These are phyloP conservation scores for Lamellibrachia luymesi DNA, from an alignment of 1,140 invertebrate genomes.

Conservation along the genomic window DNA sequence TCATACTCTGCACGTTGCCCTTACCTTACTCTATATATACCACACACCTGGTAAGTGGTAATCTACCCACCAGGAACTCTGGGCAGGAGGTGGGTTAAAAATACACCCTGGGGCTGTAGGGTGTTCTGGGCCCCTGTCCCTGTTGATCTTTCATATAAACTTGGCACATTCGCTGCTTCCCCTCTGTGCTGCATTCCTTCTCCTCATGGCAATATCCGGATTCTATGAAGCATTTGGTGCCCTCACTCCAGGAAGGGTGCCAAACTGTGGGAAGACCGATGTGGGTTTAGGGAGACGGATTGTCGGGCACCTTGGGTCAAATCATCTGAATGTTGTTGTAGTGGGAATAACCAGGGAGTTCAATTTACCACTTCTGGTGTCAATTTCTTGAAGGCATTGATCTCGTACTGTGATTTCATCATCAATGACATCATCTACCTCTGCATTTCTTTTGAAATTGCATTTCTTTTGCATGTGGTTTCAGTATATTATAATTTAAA, in stretches of 20 bases:
- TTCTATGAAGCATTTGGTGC: neutral
- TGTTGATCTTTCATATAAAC: slow-evolving; percentile 5
- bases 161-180: neutral
- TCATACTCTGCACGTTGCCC: neutral
- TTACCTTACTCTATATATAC: neutral
- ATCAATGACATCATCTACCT: neutral
- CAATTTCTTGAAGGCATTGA: neutral
- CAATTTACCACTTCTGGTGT: neutral
- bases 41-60: neutral
- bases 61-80: neutral
- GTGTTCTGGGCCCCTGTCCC: neutral
- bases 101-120: neutral
- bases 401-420: neutral
- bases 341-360: neutral
- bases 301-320: neutral
- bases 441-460: neutral
- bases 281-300: neutral
- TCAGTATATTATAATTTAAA: too few relatives aligned
- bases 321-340: neutral
- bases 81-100: neutral
- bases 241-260: neutral
- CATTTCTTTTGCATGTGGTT: too few relatives aligned
- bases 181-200: neutral
- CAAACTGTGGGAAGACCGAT: neutral
- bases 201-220: neutral